Evolutionary conservation across 2,113 vertebrate genomes (phyloP).

Genomic region (Puffinus mauretanicus): DNA sequence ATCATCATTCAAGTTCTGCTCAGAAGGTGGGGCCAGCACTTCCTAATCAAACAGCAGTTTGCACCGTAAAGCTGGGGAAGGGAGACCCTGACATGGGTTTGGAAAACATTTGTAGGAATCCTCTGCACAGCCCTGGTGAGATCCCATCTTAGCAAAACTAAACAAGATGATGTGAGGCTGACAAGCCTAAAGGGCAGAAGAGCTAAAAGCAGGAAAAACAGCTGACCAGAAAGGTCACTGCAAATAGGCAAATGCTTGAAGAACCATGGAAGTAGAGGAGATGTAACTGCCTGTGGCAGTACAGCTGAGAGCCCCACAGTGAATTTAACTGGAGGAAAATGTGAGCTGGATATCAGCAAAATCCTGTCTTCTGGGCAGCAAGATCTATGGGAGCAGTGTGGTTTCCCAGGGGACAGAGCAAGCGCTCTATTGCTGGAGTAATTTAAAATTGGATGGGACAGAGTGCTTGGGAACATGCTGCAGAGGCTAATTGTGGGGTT

Average conservation of each 20-base stretch:
- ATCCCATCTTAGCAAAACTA: neutral
- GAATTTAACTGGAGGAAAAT: conserved; percentile 9
- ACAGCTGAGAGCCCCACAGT: neutral
- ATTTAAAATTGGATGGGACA: conserved; percentile 66
- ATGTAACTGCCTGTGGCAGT: neutral
- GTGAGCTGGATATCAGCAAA: conserved; percentile 30
- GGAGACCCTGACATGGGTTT: neutral
- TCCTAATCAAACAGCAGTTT: neutral
- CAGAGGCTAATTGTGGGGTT: conserved; percentile 24
- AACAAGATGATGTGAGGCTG: neutral
- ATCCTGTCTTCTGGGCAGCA: neutral
- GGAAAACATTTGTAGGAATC: neutral
- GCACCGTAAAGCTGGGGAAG: neutral
- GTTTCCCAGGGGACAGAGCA: conserved; percentile 23
- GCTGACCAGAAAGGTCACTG: conserved; percentile 15
- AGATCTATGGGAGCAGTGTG: conserved; percentile 18
- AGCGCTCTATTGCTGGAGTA: conserved; percentile 27
- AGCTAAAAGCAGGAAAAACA: neutral
- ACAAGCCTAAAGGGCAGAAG: conserved; percentile 5
- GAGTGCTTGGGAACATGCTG: conserved; percentile 61
- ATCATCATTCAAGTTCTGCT: neutral
- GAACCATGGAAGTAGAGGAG: neutral
- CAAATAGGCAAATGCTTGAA: neutral
- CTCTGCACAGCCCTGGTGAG: neutral
- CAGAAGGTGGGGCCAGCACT: neutral